Evolutionary conservation across 2,113 vertebrate species (phyloP).

Genomic region (Empidonax traillii): DNA sequence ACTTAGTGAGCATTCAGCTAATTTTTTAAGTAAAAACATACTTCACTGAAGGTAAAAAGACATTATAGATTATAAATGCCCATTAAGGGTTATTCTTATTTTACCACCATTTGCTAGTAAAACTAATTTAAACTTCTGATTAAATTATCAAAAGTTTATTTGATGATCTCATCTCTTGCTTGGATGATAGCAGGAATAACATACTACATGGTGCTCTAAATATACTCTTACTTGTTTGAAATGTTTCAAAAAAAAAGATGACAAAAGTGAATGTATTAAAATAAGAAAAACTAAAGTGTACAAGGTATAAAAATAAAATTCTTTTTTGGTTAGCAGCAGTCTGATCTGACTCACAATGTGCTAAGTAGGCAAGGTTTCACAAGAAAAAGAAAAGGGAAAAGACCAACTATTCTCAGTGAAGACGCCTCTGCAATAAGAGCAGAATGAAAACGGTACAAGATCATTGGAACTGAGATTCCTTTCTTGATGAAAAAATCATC

Average conservation of each 20-base stretch:
- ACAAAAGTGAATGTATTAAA: background rate
- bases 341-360: conserved; percentile 35
- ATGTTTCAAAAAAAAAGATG: background rate
- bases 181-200: background rate
- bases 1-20: background rate
- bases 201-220: background rate
- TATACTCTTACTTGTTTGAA: background rate
- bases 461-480: background rate
- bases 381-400: conserved; percentile 5
- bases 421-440: conserved; percentile 7
- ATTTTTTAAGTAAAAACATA: background rate
- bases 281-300: background rate
- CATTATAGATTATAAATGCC: background rate
- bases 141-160: background rate
- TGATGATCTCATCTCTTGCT: background rate
- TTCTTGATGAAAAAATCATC: background rate
- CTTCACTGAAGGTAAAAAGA: background rate
- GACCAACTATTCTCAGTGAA: conserved; percentile 34
- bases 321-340: conserved; percentile 1
- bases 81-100: background rate
- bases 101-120: background rate
- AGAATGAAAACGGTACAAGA: conserved; percentile 2
- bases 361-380: conserved; percentile 9
- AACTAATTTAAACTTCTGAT: background rate
- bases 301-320: conserved; percentile 31